A percentile compares a stretch with the other conserved stretches of the same genome.
These are phyloP conservation scores for Thaleichthys pacificus DNA, from an alignment of 2,797 vertebrate genomes.

Conservation along the genomic window DNA sequence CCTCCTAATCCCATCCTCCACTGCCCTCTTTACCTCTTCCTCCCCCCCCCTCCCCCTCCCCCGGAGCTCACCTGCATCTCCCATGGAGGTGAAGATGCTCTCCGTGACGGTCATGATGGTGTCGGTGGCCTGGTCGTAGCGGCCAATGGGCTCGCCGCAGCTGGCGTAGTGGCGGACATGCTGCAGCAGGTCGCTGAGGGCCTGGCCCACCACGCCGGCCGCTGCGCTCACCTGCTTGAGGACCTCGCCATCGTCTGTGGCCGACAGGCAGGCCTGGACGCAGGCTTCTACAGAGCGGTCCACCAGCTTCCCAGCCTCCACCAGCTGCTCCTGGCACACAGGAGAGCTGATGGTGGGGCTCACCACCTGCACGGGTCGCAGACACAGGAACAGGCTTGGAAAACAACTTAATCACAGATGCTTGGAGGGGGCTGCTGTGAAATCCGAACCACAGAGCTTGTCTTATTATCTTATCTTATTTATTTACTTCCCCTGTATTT, in stretches of 20 bases:
- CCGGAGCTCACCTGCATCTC: constrained; percentile 91
- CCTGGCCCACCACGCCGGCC: constrained; percentile 91
- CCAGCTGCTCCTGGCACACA: constrained; percentile 97
- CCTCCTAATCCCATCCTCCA: background rate
- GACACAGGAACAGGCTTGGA: constrained; percentile 4
- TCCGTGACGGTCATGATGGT: constrained; percentile 99
- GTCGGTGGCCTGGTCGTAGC: constrained; percentile 98
- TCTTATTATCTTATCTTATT: background rate
- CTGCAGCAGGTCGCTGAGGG: constrained; percentile 92
- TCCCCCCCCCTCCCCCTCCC: background rate
- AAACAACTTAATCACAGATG: background rate
- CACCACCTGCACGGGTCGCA: constrained; percentile 81
- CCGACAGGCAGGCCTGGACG: constrained; percentile 90
- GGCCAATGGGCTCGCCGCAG: constrained; percentile 94
- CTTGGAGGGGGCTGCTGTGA: background rate
- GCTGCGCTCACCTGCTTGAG: constrained; percentile 93
- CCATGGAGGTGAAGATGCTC: constrained; percentile 99
- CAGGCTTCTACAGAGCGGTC: constrained; percentile 97
- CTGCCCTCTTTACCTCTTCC: no score
- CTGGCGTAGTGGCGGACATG: constrained; percentile 96
- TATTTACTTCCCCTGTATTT: no score
- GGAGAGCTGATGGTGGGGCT: constrained; percentile 98
- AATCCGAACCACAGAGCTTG: background rate
- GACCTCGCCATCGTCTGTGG: constrained; percentile 86
- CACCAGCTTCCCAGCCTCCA: constrained; percentile 96